phyloP scores from a whole-genome alignment of 2,888 invertebrate species.

The Aethes cnicana region DNA sequence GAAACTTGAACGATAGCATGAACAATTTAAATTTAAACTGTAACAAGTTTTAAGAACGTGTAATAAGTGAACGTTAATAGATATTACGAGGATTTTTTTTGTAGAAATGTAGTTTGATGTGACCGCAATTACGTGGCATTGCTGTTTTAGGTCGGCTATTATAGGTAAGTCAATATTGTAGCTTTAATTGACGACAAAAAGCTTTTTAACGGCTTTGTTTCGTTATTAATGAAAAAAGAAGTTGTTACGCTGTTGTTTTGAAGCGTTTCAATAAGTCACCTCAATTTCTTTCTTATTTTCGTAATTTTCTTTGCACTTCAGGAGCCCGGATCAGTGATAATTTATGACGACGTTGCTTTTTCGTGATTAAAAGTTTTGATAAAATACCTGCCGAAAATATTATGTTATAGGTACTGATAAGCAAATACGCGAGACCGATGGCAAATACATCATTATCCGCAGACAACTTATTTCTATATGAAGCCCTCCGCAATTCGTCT shows the following conservation, averaged over 20 bases:
- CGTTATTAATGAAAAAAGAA: too few species aligned
- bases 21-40: slow-evolving; percentile 2
- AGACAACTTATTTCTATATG: slow-evolving; percentile 28
- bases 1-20: slow-evolving; percentile 12
- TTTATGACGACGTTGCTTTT: too few species aligned
- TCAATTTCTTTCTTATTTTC: too few species aligned
- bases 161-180: slow-evolving; percentile 14
- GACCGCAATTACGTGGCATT: slow-evolving; percentile 7
- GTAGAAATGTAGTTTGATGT: slow-evolving; percentile 12
- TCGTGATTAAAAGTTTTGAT: too few species aligned
- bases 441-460: slow-evolving; percentile 29
- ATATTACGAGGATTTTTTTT: slow-evolving; percentile 14
- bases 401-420: slow-evolving; percentile 22
- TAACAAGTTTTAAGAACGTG: slow-evolving; percentile 3
- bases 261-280: too few species aligned
- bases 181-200: neutral
- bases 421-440: slow-evolving; percentile 23
- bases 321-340: neutral
- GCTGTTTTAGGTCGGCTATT: neutral
- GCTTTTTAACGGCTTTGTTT: neutral
- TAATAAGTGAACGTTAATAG: slow-evolving; percentile 23
- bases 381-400: slow-evolving; percentile 10
- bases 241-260: too few species aligned
- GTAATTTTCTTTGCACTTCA: neutral
- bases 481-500: slow-evolving; percentile 37